Base-by-base conservation (phyloP, 1,140 invertebrate species). In the Cephus cinctus region DNA sequence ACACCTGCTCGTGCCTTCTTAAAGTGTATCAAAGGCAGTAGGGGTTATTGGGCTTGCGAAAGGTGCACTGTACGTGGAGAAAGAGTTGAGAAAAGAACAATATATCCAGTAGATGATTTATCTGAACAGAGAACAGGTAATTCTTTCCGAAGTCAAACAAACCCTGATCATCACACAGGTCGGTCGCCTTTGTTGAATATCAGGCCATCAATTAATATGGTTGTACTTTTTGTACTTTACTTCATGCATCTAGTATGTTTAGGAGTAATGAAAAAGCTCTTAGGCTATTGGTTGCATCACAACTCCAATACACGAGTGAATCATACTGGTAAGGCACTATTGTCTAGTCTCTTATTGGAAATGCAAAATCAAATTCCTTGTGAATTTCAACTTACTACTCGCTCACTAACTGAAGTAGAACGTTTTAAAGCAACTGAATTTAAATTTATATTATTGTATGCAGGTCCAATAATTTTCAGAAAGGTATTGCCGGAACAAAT, bases 221-320 rank as follows among this genome's bases (percentile, higher is more conserved):
- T 46, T 2, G 3, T 21, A 6, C 1, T 11, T 14, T 46, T 51
- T 19, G 1, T 45, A 5, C 20, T 51, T 2, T 36, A 51, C 23
- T 22, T 36, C 11, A 51, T 51, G 49, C 49, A 51, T 18, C 11
- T 51, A 0, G 38, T 27, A 8, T 49, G 9, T 34, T 9, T 45
- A 6, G 43, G 49, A 4, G 35, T 51, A 6, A 45, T 51, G 42
- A 51, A 51, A 35, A 46, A 45, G 19, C 14, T 51, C 1, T 23
- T 51, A 16, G 42, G 30, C 2, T 30, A 44, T 31, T 50, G 48
- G 49, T 35, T 51, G 20, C 8, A 34, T 16, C 8, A 25, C 1
- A 16, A 22, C 20, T 46, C 2, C 11, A 8, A 41, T 30, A 39
- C 4, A 4, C 8, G 35, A 16, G 9, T 49, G 11, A 42, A 32